Base-by-base conservation (phyloP, 2,113 vertebrate genomes). In the Corydoras maculifer region DNA sequence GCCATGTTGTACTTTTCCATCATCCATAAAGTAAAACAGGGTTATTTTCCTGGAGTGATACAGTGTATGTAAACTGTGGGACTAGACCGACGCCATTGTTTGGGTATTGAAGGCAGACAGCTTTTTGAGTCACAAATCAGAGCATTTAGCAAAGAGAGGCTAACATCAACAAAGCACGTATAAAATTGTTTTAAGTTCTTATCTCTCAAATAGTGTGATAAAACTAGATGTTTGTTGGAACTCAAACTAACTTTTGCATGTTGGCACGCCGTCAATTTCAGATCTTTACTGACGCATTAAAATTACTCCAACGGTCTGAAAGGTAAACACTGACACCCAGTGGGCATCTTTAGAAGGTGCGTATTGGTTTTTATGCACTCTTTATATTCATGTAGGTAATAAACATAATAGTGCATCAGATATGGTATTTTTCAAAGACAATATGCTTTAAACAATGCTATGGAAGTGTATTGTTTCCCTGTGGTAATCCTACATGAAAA, bases 311-410 rank as follows among this genome's bases (percentile, higher is more conserved):
- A 12, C 11, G 64, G 25, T 78, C 62, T 67, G 58, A 71, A 81
- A 82, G 82, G 72, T 78, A 77, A 86, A 89, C 71, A 88, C 77
- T 88, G 88, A 70, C 88, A 85, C 76, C 88, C 79, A 79, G 85
- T 84, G 89, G 81, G 5, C 50, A 9, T 14, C 3, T 8, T 2
- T 15, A 79, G 74, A 60, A 72, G 65, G 31, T 68, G 49, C 77
- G 68, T 12, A 3, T 54, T 10, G 25, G 14, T 2, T 10, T 15
- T 32, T 18, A 13, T 48, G 35, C 7, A 43, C 1, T 43, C 35
- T 43, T 43, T 43, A 43, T 5, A 43, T 43, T 43, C 35, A 43
- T 43, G 35, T 43, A 43, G 4, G 4, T 4, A 5, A 43, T 43
- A 43, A 43, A 43, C 35, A 43, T 43, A 5, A 43, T 5, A 43